phyloP scores from a whole-genome alignment of 2,113 vertebrate species.

The Vulpes lagopus region DNA sequence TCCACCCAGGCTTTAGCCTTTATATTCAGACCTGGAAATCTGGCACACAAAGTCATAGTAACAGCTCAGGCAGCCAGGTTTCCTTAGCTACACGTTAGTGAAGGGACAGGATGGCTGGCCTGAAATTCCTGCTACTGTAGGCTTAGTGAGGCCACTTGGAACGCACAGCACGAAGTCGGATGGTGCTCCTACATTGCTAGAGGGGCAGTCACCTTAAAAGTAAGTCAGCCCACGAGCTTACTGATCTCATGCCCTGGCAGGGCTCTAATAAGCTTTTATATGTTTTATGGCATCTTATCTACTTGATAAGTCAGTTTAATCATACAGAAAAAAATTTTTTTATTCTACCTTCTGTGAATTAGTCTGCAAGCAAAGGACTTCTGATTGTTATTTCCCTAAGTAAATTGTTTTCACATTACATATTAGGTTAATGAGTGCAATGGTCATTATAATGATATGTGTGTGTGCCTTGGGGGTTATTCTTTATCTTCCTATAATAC shows the following conservation, averaged over 20 bases:
- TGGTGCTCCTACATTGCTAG: background rate
- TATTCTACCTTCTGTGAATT: background rate
- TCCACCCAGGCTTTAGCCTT: background rate
- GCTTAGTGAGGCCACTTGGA: background rate
- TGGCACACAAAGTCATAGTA: background rate
- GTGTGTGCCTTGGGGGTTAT: background rate
- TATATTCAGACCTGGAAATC: background rate
- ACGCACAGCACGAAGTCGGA: background rate
- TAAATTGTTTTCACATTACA: background rate
- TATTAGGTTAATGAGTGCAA: background rate
- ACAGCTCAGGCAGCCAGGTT: background rate
- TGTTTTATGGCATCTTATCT: background rate
- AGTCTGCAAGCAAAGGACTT: background rate
- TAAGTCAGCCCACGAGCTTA: background rate
- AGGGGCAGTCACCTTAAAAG: background rate
- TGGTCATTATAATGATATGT: background rate
- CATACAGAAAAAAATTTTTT: background rate
- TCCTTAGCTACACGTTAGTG: background rate
- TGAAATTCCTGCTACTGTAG: background rate
- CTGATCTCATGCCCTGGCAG: background rate
- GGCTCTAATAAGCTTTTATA: background rate
- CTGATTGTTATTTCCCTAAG: slow-evolving; percentile 2
- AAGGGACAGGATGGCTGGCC: background rate
- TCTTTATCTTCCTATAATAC: background rate
- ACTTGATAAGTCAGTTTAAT: background rate